Evolutionary conservation across 2,113 vertebrate species (phyloP).

Genomic region (Chlamydotis undulata): DNA sequence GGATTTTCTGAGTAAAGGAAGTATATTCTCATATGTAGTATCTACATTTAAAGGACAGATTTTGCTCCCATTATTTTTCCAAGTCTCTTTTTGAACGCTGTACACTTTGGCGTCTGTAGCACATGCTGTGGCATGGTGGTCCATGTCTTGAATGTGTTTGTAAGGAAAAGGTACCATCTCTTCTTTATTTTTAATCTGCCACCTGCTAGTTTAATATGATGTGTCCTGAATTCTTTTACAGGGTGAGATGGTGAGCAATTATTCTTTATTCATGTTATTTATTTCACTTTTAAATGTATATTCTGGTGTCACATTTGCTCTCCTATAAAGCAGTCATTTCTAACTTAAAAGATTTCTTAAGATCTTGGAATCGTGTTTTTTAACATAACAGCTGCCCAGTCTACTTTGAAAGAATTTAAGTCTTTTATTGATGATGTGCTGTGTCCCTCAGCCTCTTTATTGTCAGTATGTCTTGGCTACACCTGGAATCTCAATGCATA

Average conservation of each 20-base stretch:
- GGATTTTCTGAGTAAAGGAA: background rate
- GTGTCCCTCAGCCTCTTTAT: background rate
- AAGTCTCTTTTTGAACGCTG: background rate
- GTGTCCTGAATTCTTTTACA: background rate
- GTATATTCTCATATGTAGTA: background rate
- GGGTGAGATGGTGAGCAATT: background rate
- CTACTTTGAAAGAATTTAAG: background rate
- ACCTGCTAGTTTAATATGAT: background rate
- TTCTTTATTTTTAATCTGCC: background rate
- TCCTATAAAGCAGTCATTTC: background rate
- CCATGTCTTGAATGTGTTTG: background rate
- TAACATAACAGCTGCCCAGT: background rate
- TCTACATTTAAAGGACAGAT: background rate
- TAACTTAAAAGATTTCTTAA: background rate
- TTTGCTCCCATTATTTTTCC: background rate
- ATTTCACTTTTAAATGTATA: background rate
- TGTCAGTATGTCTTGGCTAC: background rate
- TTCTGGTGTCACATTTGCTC: background rate
- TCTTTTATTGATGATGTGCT: background rate
- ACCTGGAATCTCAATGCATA: background rate
- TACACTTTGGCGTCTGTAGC: background rate
- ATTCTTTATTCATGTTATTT: background rate
- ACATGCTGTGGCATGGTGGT: background rate
- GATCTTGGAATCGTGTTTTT: background rate
- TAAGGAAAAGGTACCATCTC: background rate